Evolutionary conservation across 2,797 vertebrate species (phyloP), one percentile per base, ranked within the genome.

Genomic region (Myotis findleyi): DNA sequence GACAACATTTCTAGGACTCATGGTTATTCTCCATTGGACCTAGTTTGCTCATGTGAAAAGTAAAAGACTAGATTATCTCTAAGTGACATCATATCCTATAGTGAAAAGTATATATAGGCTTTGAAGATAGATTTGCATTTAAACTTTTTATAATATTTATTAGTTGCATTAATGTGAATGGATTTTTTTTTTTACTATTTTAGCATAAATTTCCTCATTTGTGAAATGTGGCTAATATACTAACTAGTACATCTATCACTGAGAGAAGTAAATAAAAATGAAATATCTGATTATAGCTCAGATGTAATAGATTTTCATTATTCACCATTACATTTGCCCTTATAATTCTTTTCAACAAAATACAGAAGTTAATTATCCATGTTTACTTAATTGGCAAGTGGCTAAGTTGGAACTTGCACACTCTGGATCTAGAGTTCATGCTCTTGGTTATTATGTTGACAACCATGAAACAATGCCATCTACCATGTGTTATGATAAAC

Each of bases 81-180:
- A 87, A 69, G 20, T 79, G 49, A 30, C 17, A n/a, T 53, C 66
- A 41, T 68, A n/a, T 41, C 7, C 3, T 41, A 72, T 7, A 64
- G 1, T 79, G 7, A 6, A 88, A 89, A 62, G 11, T 2, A 7
- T 2, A 41, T 8, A 47, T 11, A 64, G 6, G 12, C 14, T 87
- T 83, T 87, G 25, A 83, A 93, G 23, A 64, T 7, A 86, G 12
- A 64, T 72, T 64, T 90, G 11, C 64, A 44, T 83, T 83, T 64
- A 53, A 64, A n/a, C 10, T 49, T 47, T 91, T 91, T 49, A 51
- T 87, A 17, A 27, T 2, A 66, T 51, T 8, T 57, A 36, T 91
- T 69, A 66, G 9, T 95, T 93, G 33, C 23, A 62, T 73, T 44
- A 80, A 88, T 18, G 90, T 87, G 47, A 93, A 33, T 71, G 23